phyloP scores from a whole-genome alignment of 2,113 vertebrate species.

The Equus quagga region DNA sequence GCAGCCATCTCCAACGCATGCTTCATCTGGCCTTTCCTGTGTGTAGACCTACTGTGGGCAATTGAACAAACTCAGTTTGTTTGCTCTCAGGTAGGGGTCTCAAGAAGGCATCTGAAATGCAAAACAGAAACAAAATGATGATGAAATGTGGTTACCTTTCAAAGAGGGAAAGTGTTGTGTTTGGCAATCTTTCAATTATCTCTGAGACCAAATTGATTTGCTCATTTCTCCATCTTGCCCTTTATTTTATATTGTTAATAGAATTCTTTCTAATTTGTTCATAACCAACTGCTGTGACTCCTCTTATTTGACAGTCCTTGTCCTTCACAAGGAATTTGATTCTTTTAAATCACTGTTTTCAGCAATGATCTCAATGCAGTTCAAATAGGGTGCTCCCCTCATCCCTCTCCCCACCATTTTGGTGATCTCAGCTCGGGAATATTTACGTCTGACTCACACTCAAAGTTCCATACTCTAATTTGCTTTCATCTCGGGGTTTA shows the following conservation, averaged over 20 bases:
- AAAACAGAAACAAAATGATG: not conserved
- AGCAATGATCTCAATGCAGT: not conserved
- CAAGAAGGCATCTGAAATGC: not conserved
- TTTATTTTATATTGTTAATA: not conserved
- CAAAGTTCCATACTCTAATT: not conserved
- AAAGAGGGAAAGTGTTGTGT: not conserved
- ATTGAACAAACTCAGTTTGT: not conserved
- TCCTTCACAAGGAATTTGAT: not conserved
- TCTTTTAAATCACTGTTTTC: not conserved
- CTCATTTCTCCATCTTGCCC: not conserved
- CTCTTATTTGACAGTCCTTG: not conserved
- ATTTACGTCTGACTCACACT: not conserved
- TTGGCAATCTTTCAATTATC: not conserved
- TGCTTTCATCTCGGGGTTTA: not conserved
- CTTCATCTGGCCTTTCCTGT: not conserved
- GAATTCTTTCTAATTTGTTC: not conserved
- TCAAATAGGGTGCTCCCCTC: not conserved
- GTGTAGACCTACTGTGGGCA: not conserved
- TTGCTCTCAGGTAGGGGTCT: not conserved
- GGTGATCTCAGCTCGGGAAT: not conserved
- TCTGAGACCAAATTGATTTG: not conserved
- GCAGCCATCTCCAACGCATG: not conserved
- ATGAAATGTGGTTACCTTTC: not conserved
- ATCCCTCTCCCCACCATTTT: rapidly evolving
- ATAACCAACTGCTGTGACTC: not conserved